Evolutionary conservation across 2,888 invertebrate species (phyloP).

Genomic region (Stratiomys singularior): DNA sequence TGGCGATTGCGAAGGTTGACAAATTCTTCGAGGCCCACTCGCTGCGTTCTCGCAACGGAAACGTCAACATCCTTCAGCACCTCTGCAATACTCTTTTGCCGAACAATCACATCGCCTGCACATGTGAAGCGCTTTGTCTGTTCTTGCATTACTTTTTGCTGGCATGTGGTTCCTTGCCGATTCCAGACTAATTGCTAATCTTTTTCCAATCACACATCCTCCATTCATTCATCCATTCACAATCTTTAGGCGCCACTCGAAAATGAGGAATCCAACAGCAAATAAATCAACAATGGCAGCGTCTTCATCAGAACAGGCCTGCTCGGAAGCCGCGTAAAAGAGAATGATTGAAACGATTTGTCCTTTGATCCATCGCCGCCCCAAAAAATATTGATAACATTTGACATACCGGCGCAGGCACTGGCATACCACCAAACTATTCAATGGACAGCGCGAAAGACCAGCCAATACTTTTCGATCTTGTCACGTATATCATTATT

Average conservation of each 20-base stretch:
- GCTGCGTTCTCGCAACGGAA: too few species aligned
- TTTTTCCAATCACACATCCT: background rate
- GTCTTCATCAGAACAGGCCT: background rate
- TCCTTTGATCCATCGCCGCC: conserved; percentile 32
- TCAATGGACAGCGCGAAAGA: background rate
- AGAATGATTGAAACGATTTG: background rate
- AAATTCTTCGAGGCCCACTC: too few species aligned
- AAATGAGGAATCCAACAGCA: background rate
- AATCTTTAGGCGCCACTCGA: conserved; percentile 23
- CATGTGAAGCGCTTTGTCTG: too few species aligned
- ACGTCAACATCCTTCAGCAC: too few species aligned
- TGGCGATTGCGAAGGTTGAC: too few species aligned
- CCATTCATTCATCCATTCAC: conserved; percentile 15
- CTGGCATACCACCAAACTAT: background rate
- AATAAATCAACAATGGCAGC: conserved; percentile 31
- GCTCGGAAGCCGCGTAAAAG: too few species aligned
- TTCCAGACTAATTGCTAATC: conserved; percentile 22
- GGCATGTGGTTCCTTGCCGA: conserved; percentile 1
- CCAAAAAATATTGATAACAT: conserved; percentile 25
- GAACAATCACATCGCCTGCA: too few species aligned
- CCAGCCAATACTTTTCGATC: conserved; percentile 36
- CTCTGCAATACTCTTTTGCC: too few species aligned
- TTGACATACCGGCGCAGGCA: conserved; percentile 14
- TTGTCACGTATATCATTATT: conserved; percentile 51
- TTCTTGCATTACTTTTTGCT: background rate